These are phyloP conservation scores for Cataglyphis albicans DNA, from an alignment of 2,888 invertebrate species.

Conservation along the genomic window DNA sequence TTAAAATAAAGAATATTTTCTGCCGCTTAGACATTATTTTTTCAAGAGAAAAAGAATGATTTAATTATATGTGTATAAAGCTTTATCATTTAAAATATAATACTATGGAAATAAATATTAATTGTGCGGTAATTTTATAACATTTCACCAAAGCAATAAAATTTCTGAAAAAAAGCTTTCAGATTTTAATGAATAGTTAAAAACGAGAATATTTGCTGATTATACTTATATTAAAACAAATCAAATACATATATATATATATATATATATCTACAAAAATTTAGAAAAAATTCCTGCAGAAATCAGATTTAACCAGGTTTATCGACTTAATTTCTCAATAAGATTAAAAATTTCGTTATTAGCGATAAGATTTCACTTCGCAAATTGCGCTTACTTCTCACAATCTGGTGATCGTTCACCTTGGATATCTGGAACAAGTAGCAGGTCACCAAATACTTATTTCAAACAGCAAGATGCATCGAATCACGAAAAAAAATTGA, in stretches of 20 bases:
- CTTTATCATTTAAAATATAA: not conserved
- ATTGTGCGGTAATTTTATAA: not conserved
- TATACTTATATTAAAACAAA: not conserved
- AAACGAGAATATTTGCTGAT: not conserved
- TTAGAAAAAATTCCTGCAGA: not conserved
- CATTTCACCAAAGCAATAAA: not conserved
- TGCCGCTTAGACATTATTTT: not conserved
- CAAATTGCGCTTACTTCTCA: conserved; percentile 43
- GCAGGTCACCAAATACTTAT: conserved; percentile 7
- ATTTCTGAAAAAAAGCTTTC: not conserved
- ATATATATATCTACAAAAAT: not conserved
- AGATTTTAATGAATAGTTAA: not conserved
- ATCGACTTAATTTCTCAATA: conserved; percentile 11
- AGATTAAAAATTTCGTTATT: not conserved
- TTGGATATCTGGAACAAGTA: conserved; percentile 18
- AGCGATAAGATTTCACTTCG: conserved; percentile 50
- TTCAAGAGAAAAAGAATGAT: not conserved
- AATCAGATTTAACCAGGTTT: not conserved
- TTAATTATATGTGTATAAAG: not conserved
- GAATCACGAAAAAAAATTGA: conserved; percentile 16
- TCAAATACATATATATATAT: not conserved
- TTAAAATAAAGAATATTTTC: not conserved
- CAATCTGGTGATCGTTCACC: conserved; percentile 32
- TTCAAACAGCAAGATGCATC: conserved; percentile 22
- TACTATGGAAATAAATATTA: not conserved